Evolutionary conservation across 2,113 vertebrate species (phyloP), one percentile per base, ranked within the genome.

Genomic region (Ornithorhynchus anatinus): DNA sequence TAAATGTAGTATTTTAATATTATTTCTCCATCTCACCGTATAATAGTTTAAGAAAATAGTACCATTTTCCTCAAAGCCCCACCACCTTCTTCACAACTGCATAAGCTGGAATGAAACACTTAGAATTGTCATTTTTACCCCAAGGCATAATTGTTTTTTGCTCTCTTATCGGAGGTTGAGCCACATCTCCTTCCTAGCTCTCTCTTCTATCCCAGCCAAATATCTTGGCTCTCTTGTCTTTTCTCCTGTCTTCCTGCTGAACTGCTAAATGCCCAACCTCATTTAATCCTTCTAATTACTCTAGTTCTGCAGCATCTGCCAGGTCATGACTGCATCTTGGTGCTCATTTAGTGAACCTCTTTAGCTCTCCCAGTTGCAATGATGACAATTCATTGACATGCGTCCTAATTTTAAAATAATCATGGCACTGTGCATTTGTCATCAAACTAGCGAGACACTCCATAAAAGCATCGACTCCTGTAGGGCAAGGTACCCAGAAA

Each of bases 401-500:
- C 40, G 23, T 59, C 29, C 44, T 39, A 50, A 59, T 23, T 59
- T 75, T 72, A 70, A 63, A 67, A 63, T 39, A 60, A 63, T 72
- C 40, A 78, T 37, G 56, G 14, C 31, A 5, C 57, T 45, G 22
- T 62, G 2, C 13, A 33, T 48, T 59, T 52, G 59, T 25, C 42
- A 59, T 11, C 14, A 14, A 4, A 57, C 36, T 32, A 9, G 29
- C 19, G 19, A 36, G 5, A 58, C 3, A 12, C 4, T 29, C 14
- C 25, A 7, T 31, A 29, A 50, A 29, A 29, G 25, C 47, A 29
- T 27, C 16, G 25, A 50, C 31, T 50, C 13, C 4, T 58, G 20
- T 17, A 53, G 35, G 33, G 29, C 37, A 37, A 72, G 48, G 22
- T 73, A 29, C 19, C 27, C 31, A 19, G 23, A 25, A 12, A 45